Base-by-base conservation (phyloP, 2,113 vertebrate genomes). In the Mirza zaza region DNA sequence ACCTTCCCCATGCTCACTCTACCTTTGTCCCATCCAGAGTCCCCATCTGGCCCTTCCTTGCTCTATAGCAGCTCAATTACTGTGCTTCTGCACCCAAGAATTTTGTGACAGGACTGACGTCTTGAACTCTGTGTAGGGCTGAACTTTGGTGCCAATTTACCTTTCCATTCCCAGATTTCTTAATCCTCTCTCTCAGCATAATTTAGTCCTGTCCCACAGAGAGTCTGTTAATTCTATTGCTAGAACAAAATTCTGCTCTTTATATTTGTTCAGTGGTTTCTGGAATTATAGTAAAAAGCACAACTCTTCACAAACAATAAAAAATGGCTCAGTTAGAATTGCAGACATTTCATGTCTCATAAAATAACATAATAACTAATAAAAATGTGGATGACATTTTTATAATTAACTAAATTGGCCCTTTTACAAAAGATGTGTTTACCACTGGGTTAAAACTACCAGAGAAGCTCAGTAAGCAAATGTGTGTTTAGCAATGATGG, bases 361-460 rank as follows among this genome's bases (percentile, higher is more conserved):
- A 70, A 90, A 95, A 89, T 88, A 55, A 70, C 36, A 70, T 50
- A 32, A 70, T 15, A 73, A 18, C 52, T 86, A 86, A 83, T 59
- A 87, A 95, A 97, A 94, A 88, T 55, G 50, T 82, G 25, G 9
- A 29, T 65, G 27, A n/a, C 17, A 71, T 59, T 65, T 93, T 89
- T 42, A 85, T 52, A 65, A 34, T 90, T 34, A 85, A 85, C 45
- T 87, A 94, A 82, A 3, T n/a, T 80, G 29, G 42, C 13, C 34
- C 14, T 97, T 89, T 87, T 94, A 87, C 1, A 50, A 63, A 68
- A 73, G 42, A 73, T n/a, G 36, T 87, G 10, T 48, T 93, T 83
- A 42, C 48, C 42, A 57, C 2, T 63, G 65, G n/a, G 23, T 76
- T 73, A 85, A 89, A 91, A 76, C 29, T 27, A 13, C 27, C 71